phyloP scores from a whole-genome alignment of 92 coral and sea anemone species.

The Phenganax stokvisi region DNA sequence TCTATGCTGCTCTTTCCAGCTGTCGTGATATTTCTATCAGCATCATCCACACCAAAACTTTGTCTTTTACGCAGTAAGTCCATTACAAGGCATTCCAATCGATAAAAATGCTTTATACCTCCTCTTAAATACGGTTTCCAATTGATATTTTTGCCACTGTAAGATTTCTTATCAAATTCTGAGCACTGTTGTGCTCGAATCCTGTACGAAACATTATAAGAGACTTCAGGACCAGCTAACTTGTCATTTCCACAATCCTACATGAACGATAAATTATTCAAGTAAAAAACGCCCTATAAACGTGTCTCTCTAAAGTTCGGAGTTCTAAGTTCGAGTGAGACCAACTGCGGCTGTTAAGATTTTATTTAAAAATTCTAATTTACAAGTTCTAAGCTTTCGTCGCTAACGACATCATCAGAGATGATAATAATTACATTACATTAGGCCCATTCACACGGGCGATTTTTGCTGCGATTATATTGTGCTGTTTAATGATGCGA shows the following conservation, averaged over 20 bases:
- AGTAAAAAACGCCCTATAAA: background rate
- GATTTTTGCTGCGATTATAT: too few relatives aligned
- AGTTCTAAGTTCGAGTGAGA: too few relatives aligned
- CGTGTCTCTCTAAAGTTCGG: background rate
- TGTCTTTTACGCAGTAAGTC: background rate
- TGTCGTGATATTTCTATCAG: too few relatives aligned
- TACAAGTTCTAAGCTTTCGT: too few relatives aligned
- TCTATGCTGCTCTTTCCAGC: too few relatives aligned
- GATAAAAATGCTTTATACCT: conserved; percentile 47
- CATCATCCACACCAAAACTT: too few relatives aligned
- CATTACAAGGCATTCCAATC: background rate
- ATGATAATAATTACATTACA: too few relatives aligned
- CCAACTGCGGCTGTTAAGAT: too few relatives aligned
- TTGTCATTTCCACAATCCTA: conserved; percentile 39
- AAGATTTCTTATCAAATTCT: conserved; percentile 75
- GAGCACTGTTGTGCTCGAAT: conserved; percentile 85
- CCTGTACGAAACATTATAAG: conserved; percentile 62
- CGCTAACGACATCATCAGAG: too few relatives aligned
- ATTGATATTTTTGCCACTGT: conserved; percentile 73
- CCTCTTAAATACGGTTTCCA: conserved; percentile 95
- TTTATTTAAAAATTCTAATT: too few relatives aligned
- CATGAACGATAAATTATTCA: background rate
- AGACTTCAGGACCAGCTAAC: conserved; percentile 40
- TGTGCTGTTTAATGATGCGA: too few relatives aligned
- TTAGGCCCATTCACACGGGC: too few relatives aligned